Percentiles rank a stretch among this genome's conserved stretches.
Evolutionary conservation across 2,888 invertebrate genomes (phyloP).

Genomic region (Omphaloscelis lunosa): DNA sequence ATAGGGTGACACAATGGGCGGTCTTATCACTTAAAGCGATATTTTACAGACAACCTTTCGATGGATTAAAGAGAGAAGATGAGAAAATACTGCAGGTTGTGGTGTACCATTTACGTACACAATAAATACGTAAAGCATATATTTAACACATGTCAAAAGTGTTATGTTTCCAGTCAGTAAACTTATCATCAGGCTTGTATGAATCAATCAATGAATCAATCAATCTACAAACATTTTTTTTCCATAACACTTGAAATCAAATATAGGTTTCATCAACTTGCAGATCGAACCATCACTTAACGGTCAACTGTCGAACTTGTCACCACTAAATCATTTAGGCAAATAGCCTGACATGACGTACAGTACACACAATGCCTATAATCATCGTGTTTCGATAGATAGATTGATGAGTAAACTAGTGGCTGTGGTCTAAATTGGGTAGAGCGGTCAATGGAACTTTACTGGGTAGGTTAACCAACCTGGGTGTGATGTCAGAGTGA

Average conservation of each 20-base stretch:
- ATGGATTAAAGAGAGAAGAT: too few species aligned
- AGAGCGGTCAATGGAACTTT: slow-evolving; percentile 35
- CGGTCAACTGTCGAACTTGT: neutral
- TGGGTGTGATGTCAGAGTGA: slow-evolving; percentile 22
- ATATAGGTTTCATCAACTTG: neutral
- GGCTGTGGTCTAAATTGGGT: slow-evolving; percentile 39
- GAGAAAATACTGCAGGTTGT: too few species aligned
- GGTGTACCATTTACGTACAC: too few species aligned
- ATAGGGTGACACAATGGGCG: too few species aligned
- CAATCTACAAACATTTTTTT: too few species aligned
- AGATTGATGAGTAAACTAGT: slow-evolving; percentile 31
- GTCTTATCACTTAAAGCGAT: too few species aligned
- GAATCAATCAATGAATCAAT: too few species aligned
- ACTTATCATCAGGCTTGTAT: neutral
- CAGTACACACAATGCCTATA: slow-evolving; percentile 38
- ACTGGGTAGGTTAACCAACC: slow-evolving; percentile 44
- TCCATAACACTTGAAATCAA: neutral
- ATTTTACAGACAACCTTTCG: too few species aligned
- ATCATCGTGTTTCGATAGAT: slow-evolving; percentile 35
- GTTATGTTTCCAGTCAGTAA: neutral
- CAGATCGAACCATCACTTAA: neutral
- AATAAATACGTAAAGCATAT: too few species aligned
- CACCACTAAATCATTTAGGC: slow-evolving; percentile 31
- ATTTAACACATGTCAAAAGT: neutral
- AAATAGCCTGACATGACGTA: slow-evolving; percentile 12